phyloP scores from a whole-genome alignment of 2,797 vertebrate species.

The Poecilia picta region DNA sequence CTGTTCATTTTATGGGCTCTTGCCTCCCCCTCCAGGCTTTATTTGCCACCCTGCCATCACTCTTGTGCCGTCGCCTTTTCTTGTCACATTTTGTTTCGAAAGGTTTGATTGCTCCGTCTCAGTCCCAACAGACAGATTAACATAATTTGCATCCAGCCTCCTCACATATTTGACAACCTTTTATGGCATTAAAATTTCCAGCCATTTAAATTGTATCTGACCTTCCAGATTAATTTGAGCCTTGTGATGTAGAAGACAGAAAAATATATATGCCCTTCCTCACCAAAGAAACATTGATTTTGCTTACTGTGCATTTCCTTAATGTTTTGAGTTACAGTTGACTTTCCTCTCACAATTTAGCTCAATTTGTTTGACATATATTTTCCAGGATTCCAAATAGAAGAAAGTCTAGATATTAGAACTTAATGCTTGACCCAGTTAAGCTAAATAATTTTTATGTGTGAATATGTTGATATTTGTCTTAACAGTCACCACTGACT shows the following conservation, averaged over 20 bases:
- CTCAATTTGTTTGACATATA: conserved; percentile 16
- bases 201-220: conserved; percentile 73
- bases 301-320: conserved; percentile 26
- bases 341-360: conserved; percentile 10
- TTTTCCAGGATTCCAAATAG: conserved; percentile 32
- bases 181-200: conserved; percentile 57
- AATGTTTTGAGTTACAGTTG: conserved; percentile 4
- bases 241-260: conserved; percentile 71
- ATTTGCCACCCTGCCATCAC: conserved; percentile 74
- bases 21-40: conserved; percentile 67
- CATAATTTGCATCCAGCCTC: conserved; percentile 68
- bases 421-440: conserved; percentile 33
- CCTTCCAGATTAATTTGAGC: conserved; percentile 67
- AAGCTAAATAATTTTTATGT: conserved; percentile 18
- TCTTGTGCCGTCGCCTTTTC: conserved; percentile 64
- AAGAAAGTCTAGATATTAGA: conserved; percentile 22
- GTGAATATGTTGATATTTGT: conserved; percentile 40
- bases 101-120: conserved; percentile 68
- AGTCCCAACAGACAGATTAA: conserved; percentile 73
- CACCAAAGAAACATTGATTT: conserved; percentile 41
- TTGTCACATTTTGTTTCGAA: conserved; percentile 68
- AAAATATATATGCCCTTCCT: conserved; percentile 50
- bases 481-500: conserved; percentile 33
- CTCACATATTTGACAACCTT: conserved; percentile 55
- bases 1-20: conserved; percentile 79